Evolutionary conservation across 2,113 vertebrate species (phyloP), one percentile per base, ranked within the genome.

Genomic region (Actenoides hombroni): DNA sequence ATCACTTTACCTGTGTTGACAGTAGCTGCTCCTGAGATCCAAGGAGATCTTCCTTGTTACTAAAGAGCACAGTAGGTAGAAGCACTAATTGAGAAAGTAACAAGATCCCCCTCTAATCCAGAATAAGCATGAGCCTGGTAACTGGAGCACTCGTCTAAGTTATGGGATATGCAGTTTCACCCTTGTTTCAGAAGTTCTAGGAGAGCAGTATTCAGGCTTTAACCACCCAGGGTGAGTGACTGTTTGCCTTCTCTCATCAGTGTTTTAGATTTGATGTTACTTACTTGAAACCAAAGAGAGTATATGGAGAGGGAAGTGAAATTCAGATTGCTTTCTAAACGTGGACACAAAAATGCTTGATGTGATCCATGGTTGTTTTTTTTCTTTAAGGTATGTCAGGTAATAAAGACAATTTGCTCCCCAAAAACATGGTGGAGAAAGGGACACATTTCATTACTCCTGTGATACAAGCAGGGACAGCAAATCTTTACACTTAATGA

Each of bases 121-220:
- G 12, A 56, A 15, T 28, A 37, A 80, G 13, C 4, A 56, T 26
- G 5, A 63, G 2, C 5, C 19, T 80, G 31, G 8, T 64, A 56
- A 9, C 9, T 60, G 63, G 19, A 46, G 5, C 46, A 31, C 14
- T 9, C 0, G 0, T 37, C 11, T 13, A n/a, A 20, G 2, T 20
- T 59, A 10, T 31, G 6, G 24, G 33, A 46, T 28, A 35, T 23
- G 4, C 8, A 39, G 15, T 39, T 83, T 49, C 18, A 31, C 10
- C 14, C 5, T 51, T 44, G 9, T 31, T 85, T 76, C 68, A 39
- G 53, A 61, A 57, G 24, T 2, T 2, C 1, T 20, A 26, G 40
- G 12, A 48, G 13, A 44, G 15, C 29, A 69, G 3, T 29, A 9
- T 10, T 12, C 33, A 24, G 21, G 10, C 19, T 85, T 69, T 35